Percentiles rank a stretch among this genome's conserved stretches.
These are phyloP conservation scores for Melikaiella ostensackeni DNA, from an alignment of 2,888 invertebrate species.

Conservation along the genomic window DNA sequence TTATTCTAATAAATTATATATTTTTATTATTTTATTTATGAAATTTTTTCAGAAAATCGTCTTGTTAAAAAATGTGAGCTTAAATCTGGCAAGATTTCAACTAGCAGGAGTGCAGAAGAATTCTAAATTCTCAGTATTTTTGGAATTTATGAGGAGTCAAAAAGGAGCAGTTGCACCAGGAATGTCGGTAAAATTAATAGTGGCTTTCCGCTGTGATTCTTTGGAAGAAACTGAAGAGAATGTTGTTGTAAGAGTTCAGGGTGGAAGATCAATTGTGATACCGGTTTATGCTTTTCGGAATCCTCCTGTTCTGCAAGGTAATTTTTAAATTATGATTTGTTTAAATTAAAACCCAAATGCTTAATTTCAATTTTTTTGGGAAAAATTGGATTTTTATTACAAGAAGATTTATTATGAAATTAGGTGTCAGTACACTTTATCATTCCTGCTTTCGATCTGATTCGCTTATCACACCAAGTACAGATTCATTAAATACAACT, in stretches of 20 bases:
- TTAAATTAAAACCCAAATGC: no score
- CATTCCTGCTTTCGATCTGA: constrained; percentile 8
- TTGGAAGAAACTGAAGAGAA: constrained; percentile 69
- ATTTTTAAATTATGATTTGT: background rate
- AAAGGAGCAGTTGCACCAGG: constrained; percentile 73
- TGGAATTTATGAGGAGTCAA: constrained; percentile 55
- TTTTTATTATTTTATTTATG: no score
- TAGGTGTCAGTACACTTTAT: constrained; percentile 19
- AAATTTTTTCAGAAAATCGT: constrained; percentile 50
- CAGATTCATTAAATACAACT: background rate
- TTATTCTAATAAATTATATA: background rate
- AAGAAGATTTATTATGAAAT: background rate
- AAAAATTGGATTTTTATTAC: no score
- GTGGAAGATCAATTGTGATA: constrained; percentile 66
- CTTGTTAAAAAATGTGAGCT: constrained; percentile 67
- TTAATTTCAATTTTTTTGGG: no score
- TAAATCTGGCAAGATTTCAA: constrained; percentile 64
- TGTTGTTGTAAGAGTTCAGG: constrained; percentile 67
- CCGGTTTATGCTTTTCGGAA: constrained; percentile 69
- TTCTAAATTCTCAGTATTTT: constrained; percentile 66
- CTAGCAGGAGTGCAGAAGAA: constrained; percentile 63
- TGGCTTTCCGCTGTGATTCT: constrained; percentile 70
- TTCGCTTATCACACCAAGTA: background rate
- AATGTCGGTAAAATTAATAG: constrained; percentile 70
- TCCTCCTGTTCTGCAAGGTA: constrained; percentile 72